These are phyloP conservation scores for Phrynocephalus vlangalii DNA, from an alignment of 2,797 vertebrate species.

Conservation along the genomic window DNA sequence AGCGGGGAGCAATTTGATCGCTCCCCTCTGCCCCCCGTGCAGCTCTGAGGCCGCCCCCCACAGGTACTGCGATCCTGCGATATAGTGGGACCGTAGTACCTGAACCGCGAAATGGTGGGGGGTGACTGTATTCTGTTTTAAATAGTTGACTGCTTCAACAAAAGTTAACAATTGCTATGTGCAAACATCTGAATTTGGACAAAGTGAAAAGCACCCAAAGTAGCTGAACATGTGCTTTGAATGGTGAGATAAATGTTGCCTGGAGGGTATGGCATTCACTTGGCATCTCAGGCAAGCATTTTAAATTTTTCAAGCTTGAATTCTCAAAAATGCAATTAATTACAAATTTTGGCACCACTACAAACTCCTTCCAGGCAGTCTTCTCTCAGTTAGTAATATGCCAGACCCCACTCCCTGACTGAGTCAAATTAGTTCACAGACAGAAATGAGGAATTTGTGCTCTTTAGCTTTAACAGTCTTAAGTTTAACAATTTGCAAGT, in stretches of 20 bases:
- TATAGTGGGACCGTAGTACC: too few relatives aligned
- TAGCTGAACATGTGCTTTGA: not conserved
- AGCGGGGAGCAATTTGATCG: too few relatives aligned
- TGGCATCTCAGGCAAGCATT: not conserved
- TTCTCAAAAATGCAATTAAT: not conserved
- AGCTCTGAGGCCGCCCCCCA: too few relatives aligned
- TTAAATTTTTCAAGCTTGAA: not conserved
- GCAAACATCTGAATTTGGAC: not conserved
- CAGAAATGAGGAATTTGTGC: not conserved
- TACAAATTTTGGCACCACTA: not conserved
- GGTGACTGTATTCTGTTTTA: too few relatives aligned
- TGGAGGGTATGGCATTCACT: not conserved
- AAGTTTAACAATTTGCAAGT: not conserved
- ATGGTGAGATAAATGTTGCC: not conserved
- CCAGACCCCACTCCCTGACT: not conserved
- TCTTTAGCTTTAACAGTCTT: not conserved
- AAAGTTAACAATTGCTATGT: not conserved
- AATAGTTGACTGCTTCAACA: not conserved
- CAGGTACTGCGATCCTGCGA: too few relatives aligned
- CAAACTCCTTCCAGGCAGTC: not conserved
- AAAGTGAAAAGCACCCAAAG: not conserved
- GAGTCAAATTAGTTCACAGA: conserved; percentile 1
- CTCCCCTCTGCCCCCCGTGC: too few relatives aligned
- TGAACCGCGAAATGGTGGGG: too few relatives aligned
- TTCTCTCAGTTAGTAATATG: not conserved